Conservation (phyloP, 1,140 invertebrate genomes). For the Pseudomyrmex gracilis region DNA sequence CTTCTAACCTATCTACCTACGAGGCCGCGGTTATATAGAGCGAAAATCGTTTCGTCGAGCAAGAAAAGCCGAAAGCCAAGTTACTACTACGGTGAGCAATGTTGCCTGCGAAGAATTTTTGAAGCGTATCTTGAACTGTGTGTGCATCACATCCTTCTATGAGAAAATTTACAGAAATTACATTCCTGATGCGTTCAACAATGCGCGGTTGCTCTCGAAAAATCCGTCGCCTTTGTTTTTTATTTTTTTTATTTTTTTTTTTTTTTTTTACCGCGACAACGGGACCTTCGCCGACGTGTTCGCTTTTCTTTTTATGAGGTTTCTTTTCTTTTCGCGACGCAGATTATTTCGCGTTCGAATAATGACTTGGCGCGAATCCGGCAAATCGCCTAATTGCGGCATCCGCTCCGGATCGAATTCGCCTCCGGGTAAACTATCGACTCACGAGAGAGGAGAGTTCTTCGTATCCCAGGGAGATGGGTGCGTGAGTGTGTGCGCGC, state of each 20-base stretch:
- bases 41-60: slow-evolving; percentile 67
- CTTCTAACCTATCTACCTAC: slow-evolving; percentile 65
- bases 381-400: slow-evolving; percentile 30
- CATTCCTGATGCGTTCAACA: not conserved
- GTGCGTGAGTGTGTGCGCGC: slow-evolving; percentile 5
- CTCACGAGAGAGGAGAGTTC: slow-evolving; percentile 4
- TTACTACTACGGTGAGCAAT: not conserved
- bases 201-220: not conserved
- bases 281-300: not conserved
- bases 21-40: slow-evolving; percentile 62
- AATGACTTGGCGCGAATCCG: slow-evolving; percentile 26
- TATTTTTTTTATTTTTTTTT: no score
- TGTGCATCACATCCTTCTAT: not conserved
- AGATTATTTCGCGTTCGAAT: slow-evolving; percentile 14
- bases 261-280: no score
- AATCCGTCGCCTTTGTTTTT: not conserved
- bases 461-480: not conserved
- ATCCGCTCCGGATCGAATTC: slow-evolving; percentile 32
- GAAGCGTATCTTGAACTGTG: not conserved
- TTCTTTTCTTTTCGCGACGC: not conserved
- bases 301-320: not conserved
- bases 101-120: not conserved
- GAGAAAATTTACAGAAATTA: slow-evolving; percentile 1
- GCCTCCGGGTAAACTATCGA: slow-evolving; percentile 37
- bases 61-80: slow-evolving; percentile 62